Evolutionary conservation across 1,140 invertebrate species (phyloP), one percentile per base, ranked within the genome.

Genomic region (Bemisia tabaci): DNA sequence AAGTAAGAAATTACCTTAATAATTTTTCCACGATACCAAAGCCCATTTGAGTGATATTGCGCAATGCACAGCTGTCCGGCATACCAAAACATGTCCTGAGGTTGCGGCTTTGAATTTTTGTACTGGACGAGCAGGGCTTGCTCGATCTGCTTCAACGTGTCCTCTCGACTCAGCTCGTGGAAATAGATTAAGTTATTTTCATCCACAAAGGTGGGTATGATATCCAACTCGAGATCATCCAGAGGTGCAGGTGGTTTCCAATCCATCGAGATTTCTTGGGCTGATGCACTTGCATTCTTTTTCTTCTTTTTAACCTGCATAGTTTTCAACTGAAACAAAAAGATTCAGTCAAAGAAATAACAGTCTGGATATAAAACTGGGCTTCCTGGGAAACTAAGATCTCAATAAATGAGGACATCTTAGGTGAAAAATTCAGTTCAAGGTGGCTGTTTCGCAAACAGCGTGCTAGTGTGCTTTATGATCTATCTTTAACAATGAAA

Each of bases 31-130:
- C 82, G 73, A 62, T 82, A 81, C 78, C 85, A 87, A 12, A 77
- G 76, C 1, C 81, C 76, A 72, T 89, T 83, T 2, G 79, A 21
- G 70, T 81, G 80, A 74, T 81, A 90, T 62, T 79, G 76, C 0
- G 81, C 85, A 21, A 87, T 76, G 69, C 87, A 88, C 0, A 84
- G 76, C 65, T 89, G 83, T 1, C 83, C 85, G 1, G 74, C 70
- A 60, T 71, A 68, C 84, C 83, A 85, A 65, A 75, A 74, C 12
- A 74, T 69, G 69, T 80, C 78, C 65, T 75, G 74, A 26, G 79
- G 74, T 68, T 81, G 79, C 0, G 78, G 74, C 26, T 76, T 69
- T 48, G 33, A 48, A 17, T 17, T 17, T 9, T 17, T 48, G 17
- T 48, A 48, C 17, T 48, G 5, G 5, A 9, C 5, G 17, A 48